A percentile compares a stretch with the other conserved stretches of the same genome.
Evolutionary conservation across 1,140 invertebrate genomes (phyloP).

Genomic region (Orius insidiosus): DNA sequence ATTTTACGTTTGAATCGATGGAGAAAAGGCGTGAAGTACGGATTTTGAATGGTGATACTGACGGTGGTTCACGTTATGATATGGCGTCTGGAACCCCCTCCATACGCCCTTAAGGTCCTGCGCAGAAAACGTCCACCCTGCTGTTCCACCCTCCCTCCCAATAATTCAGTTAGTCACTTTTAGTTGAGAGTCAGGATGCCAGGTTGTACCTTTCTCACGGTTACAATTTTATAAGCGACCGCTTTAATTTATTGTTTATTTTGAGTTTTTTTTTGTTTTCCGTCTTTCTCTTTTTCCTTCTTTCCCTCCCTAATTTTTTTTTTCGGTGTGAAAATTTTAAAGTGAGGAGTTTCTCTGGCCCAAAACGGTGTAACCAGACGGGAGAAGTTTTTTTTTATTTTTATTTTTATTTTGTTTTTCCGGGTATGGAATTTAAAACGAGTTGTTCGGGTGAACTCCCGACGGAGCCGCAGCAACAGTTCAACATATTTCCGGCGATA

Average conservation of each 20-base stretch:
- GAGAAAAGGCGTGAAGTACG: too few relatives aligned
- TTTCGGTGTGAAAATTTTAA: not conserved
- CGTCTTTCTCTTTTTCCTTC: constrained; percentile 1
- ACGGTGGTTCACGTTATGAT: too few relatives aligned
- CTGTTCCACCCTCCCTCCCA: constrained; percentile 11
- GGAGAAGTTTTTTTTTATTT: not conserved
- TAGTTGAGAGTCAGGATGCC: constrained; percentile 18
- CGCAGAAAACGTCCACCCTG: not conserved
- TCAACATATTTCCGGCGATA: constrained; percentile 77
- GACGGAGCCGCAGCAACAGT: constrained; percentile 40
- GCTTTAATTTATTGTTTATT: constrained; percentile 1
- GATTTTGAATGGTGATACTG: too few relatives aligned
- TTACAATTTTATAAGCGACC: not conserved
- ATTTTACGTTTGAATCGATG: too few relatives aligned
- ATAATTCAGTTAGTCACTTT: constrained; percentile 23
- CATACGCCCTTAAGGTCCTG: not conserved
- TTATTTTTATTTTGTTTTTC: not conserved
- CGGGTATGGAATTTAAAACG: constrained; percentile 15
- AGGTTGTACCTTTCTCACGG: constrained; percentile 12
- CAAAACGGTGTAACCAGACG: constrained; percentile 11
- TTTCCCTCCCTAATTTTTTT: too few relatives aligned
- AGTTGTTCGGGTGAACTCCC: constrained; percentile 6
- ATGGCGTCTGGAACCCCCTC: not conserved
- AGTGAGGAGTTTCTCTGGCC: not conserved
- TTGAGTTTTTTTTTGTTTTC: constrained; percentile 9